Percentiles rank a stretch among this genome's conserved stretches.
These are phyloP conservation scores for Calosoma granatense DNA, from an alignment of 1,140 invertebrate species.

Conservation along the genomic window DNA sequence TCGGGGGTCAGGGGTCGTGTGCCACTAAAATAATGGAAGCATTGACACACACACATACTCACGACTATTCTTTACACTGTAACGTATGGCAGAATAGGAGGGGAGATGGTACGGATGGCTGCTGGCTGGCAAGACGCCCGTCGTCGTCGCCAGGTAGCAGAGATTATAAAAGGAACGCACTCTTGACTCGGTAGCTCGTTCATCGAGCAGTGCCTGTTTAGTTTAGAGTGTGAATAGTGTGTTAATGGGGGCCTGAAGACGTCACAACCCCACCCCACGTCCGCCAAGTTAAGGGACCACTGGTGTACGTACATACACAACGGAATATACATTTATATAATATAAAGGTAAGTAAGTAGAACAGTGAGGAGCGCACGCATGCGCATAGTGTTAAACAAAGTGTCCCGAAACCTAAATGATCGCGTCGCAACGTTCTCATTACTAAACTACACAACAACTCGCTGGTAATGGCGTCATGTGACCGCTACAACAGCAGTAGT, in stretches of 20 bases:
- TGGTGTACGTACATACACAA: background rate
- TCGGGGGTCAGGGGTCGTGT: background rate
- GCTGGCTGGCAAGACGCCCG: slow-evolving; percentile 26
- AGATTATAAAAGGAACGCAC: slow-evolving; percentile 35
- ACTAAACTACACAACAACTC: no score
- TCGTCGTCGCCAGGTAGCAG: slow-evolving; percentile 32
- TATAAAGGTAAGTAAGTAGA: background rate
- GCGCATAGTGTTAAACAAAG: background rate
- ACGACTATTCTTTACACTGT: background rate
- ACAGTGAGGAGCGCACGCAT: background rate
- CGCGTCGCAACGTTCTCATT: no score
- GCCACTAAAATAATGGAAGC: background rate
- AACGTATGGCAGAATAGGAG: background rate
- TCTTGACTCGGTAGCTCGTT: slow-evolving; percentile 28
- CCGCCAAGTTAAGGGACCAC: background rate
- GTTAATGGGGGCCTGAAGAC: slow-evolving; percentile 35
- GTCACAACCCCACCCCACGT: no score
- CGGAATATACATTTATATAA: no score
- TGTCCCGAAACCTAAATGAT: no score
- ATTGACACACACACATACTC: background rate
- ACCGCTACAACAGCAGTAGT: no score
- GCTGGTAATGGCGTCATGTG: no score
- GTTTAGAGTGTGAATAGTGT: slow-evolving; percentile 1
- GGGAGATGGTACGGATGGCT: background rate
- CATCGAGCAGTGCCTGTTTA: slow-evolving; percentile 21